Evolutionary conservation across 2,113 vertebrate species (phyloP), one percentile per base, ranked within the genome.

Genomic region (Strigops habroptila): DNA sequence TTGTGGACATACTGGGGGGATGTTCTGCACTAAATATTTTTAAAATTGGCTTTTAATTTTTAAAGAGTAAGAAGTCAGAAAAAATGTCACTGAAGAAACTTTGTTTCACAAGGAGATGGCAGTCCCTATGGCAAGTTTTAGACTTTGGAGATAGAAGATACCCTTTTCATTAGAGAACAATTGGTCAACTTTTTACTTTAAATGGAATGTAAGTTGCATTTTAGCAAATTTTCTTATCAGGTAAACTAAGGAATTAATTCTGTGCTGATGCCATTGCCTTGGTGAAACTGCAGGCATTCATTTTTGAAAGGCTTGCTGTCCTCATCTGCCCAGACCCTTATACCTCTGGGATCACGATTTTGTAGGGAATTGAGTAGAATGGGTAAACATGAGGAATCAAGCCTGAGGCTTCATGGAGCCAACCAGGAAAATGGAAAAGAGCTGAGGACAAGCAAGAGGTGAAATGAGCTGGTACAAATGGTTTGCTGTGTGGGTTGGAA

Each of bases 151-250:
- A 77, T 69, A 97, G 91, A 96, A 94, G 88, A 59, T 88, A 94
- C 64, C 46, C 91, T 97, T 97, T 97, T 96, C 86, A 96, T 64
- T 75, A 96, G 91, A 96, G 94, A 97, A 93, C 93, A 97, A 96
- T 95, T 96, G 95, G 67, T 96, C 81, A 87, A 63, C 62, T 63
- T 96, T 91, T 96, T 97, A 55, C 85, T 97, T 97, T 88, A 96
- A 96, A 67, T 86, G 80, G 80, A 95, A 92, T 91, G 33, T 82
- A 93, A 81, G 82, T 93, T 76, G 30, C 59, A 79, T 97, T 96
- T 96, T 95, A 94, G 81, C 90, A 97, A 97, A 97, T 97, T 95
- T 94, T 95, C 39, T 82, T 87, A 75, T 93, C 74, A 88, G 88
- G 62, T 95, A 64, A 96, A 86, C 70, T 60, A 71, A 93, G 82